phyloP scores from a whole-genome alignment of 1,140 invertebrate species.

The Tetragnatha versicolor region DNA sequence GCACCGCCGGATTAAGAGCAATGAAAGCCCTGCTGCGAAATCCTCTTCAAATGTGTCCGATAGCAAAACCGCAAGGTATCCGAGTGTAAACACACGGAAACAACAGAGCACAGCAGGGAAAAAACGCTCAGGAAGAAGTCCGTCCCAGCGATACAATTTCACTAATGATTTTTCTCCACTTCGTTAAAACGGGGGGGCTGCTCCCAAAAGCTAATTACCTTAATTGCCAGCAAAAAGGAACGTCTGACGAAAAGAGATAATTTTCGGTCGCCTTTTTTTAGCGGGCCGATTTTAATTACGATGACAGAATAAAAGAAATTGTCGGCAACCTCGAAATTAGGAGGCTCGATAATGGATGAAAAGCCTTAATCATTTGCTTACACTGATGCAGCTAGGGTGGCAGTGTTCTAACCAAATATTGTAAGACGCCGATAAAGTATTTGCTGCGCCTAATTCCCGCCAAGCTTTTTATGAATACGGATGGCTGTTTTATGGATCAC shows the following conservation, averaged over 20 bases:
- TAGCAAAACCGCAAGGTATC: constrained; percentile 48
- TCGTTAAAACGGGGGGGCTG: constrained; percentile 47
- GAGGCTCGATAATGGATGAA: constrained; percentile 44
- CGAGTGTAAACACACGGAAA: constrained; percentile 2
- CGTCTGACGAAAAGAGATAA: constrained; percentile 55
- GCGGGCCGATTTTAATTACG: constrained; percentile 50
- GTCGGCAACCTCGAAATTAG: constrained; percentile 45
- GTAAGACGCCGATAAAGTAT: constrained; percentile 44
- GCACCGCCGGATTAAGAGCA: not conserved
- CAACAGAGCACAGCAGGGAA: not conserved
- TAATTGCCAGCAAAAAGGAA: constrained; percentile 55
- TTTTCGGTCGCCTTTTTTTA: constrained; percentile 45
- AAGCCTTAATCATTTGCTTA: constrained; percentile 51
- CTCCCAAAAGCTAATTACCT: constrained; percentile 53
- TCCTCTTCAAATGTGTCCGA: not conserved
- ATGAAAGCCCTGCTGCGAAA: not conserved
- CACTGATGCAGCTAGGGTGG: constrained; percentile 47
- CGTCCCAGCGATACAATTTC: constrained; percentile 54
- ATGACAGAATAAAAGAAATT: constrained; percentile 55
- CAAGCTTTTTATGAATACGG: constrained; percentile 38
- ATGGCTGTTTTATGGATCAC: constrained; percentile 41
- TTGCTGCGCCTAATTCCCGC: constrained; percentile 15
- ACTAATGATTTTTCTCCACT: constrained; percentile 55
- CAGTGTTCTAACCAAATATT: constrained; percentile 49
- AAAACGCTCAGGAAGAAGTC: constrained; percentile 13